Conservation (phyloP, 2,113 vertebrate genomes). For the Gallinago jamesoni region DNA sequence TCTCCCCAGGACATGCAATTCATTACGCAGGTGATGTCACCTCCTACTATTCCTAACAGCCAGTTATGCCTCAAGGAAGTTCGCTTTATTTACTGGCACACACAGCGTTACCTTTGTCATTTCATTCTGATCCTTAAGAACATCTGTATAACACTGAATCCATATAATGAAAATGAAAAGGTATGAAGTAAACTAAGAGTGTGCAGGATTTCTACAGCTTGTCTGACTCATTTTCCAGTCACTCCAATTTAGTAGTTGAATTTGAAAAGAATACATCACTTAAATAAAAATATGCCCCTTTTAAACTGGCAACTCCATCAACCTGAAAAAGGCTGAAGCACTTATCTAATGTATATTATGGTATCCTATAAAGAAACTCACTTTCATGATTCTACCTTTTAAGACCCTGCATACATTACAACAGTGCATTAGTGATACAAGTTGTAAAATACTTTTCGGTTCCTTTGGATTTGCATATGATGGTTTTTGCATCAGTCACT, state of each 20-base stretch:
- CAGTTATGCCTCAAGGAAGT: conserved; percentile 46
- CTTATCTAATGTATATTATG: conserved; percentile 39
- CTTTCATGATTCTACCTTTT: conserved; percentile 58
- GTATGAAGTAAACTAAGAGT: conserved; percentile 4
- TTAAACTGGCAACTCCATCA: conserved; percentile 68
- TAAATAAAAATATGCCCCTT: conserved; percentile 63
- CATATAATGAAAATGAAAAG: conserved; percentile 23
- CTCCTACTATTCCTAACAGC: conserved; percentile 42
- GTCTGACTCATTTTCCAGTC: conserved; percentile 38
- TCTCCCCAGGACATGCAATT: conserved; percentile 53
- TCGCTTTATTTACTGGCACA: conserved; percentile 40
- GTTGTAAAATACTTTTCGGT: conserved; percentile 82
- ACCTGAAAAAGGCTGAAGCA: conserved; percentile 67
- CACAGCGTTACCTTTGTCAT: conserved; percentile 15
- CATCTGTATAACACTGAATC: conserved; percentile 42
- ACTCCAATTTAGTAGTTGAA: conserved; percentile 32
- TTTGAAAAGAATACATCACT: conserved; percentile 52
- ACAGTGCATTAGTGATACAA: conserved; percentile 87
- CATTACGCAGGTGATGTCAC: conserved; percentile 3
- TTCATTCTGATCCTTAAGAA: conserved; percentile 49
- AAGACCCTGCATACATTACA: conserved; percentile 81
- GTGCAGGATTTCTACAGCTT: conserved; percentile 23
- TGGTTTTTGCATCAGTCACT: conserved; percentile 91
- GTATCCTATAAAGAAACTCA: conserved; percentile 67
- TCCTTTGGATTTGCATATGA: conserved; percentile 94